Percentiles rank a stretch among this genome's conserved stretches.
Conservation (phyloP, 64 coral and sea anemone genomes). For the Acropora tenuis region DNA sequence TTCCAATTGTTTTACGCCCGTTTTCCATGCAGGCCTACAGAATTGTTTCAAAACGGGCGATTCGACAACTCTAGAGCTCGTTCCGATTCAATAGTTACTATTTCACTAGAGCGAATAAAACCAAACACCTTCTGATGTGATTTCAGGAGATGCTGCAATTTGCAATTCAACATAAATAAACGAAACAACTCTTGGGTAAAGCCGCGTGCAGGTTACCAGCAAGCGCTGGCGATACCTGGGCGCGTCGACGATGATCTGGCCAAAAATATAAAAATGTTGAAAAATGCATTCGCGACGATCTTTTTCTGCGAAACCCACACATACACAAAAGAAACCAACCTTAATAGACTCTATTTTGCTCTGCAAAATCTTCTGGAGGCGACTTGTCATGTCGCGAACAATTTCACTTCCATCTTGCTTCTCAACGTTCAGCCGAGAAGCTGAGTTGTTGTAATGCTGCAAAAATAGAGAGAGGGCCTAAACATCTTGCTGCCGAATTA, state of each 20-base stretch:
- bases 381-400: conserved; percentile 55
- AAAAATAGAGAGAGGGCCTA: conserved; percentile 16
- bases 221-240: neutral
- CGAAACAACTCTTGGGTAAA: too few relatives aligned
- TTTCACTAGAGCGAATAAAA: too few relatives aligned
- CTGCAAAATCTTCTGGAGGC: conserved; percentile 36
- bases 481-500: neutral
- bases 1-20: too few relatives aligned
- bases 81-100: too few relatives aligned
- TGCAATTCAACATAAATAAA: too few relatives aligned
- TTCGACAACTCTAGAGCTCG: too few relatives aligned
- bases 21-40: too few relatives aligned
- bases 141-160: too few relatives aligned
- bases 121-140: too few relatives aligned
- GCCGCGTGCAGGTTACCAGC: neutral
- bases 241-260: neutral
- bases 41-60: too few relatives aligned
- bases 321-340: conserved; percentile 68
- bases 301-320: conserved; percentile 51
- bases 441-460: conserved; percentile 33
- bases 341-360: conserved; percentile 73
- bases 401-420: conserved; percentile 56
- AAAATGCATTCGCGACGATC: neutral
- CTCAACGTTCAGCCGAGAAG: neutral
- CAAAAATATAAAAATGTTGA: neutral